Percentiles rank a stretch among this genome's conserved stretches.
These are phyloP conservation scores for Notarius lentiginosus DNA, from an alignment of 2,113 vertebrate genomes.

Conservation along the genomic window DNA sequence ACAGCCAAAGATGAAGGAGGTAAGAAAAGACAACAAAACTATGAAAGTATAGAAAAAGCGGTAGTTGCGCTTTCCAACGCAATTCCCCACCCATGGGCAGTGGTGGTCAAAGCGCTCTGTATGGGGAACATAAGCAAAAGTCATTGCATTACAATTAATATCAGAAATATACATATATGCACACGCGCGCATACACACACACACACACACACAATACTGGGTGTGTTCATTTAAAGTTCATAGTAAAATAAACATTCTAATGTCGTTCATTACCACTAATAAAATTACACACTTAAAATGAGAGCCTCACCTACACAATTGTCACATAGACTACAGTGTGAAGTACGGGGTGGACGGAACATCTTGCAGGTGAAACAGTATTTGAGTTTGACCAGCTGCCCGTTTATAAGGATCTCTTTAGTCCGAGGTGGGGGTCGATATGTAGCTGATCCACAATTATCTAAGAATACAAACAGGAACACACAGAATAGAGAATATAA, in stretches of 20 bases:
- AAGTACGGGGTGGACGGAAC: conserved; percentile 92
- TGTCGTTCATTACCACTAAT: neutral
- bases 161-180: too few species aligned
- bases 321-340: conserved; percentile 95
- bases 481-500: neutral
- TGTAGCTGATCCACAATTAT: conserved; percentile 86
- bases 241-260: neutral
- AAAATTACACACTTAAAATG: neutral
- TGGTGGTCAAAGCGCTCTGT: conserved; percentile 96
- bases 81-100: conserved; percentile 98
- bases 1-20: conserved; percentile 93
- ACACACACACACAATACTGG: neutral
- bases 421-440: conserved; percentile 90
- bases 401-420: conserved; percentile 90
- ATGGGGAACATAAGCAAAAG: neutral
- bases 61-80: conserved; percentile 95
- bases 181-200: too few species aligned
- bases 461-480: conserved; percentile 63
- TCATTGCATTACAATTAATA: neutral
- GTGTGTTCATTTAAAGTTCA: too few species aligned
- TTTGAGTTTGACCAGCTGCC: conserved; percentile 92
- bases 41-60: conserved; percentile 97
- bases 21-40: conserved; percentile 94
- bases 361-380: conserved; percentile 98
- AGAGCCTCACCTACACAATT: conserved; percentile 88